Conservation (phyloP, 2,888 invertebrate genomes). For the Argynnis bischoffii region DNA sequence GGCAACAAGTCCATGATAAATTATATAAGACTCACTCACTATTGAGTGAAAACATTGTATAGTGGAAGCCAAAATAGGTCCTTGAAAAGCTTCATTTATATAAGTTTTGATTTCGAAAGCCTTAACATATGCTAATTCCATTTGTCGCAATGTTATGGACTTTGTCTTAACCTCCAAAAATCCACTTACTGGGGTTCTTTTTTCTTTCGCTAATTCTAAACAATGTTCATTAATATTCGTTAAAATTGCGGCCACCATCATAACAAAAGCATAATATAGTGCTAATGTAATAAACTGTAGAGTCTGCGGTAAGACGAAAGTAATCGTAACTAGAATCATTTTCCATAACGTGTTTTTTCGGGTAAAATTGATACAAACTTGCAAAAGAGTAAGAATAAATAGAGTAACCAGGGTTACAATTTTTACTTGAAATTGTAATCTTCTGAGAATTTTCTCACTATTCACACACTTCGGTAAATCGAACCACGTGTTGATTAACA, state of each 20-base stretch:
- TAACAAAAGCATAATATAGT: conserved; percentile 58
- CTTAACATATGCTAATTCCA: conserved; percentile 57
- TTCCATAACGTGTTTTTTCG: conserved; percentile 60
- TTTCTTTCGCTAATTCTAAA: conserved; percentile 38
- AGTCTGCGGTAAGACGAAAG: conserved; percentile 61
- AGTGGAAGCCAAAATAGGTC: conserved; percentile 56
- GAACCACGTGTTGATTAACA: conserved; percentile 48
- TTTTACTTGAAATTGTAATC: conserved; percentile 51
- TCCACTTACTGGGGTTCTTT: conserved; percentile 34
- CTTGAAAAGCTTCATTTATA: conserved; percentile 61
- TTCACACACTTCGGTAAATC: conserved; percentile 45
- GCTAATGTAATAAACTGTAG: conserved; percentile 58
- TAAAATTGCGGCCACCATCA: conserved; percentile 54
- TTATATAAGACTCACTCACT: conserved; percentile 64
- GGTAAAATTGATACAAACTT: conserved; percentile 56
- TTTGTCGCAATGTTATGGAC: conserved; percentile 49
- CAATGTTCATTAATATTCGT: conserved; percentile 52
- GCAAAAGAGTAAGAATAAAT: conserved; percentile 45
- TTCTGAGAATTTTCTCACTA: conserved; percentile 45
- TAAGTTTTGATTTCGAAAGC: conserved; percentile 54
- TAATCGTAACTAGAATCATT: conserved; percentile 54
- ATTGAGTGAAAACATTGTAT: conserved; percentile 68
- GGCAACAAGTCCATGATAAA: conserved; percentile 60
- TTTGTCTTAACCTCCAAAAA: conserved; percentile 47
- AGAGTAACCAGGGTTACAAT: conserved; percentile 45